Percentiles rank a stretch among this genome's conserved stretches.
These are phyloP conservation scores for Rhynchomys soricoides DNA, from an alignment of 2,113 vertebrate species.

Conservation along the genomic window DNA sequence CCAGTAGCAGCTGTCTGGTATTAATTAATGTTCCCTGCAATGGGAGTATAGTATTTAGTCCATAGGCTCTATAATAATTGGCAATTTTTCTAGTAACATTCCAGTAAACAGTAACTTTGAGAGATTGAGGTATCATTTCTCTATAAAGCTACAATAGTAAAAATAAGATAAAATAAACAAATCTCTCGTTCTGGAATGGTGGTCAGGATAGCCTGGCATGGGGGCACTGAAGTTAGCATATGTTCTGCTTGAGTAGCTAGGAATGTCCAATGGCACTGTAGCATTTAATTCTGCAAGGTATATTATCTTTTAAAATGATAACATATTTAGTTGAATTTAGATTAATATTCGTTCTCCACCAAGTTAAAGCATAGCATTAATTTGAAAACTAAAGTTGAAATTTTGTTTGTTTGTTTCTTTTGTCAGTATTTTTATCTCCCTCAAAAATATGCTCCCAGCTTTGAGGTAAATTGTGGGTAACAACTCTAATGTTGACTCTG, in stretches of 20 bases:
- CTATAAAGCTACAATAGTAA: not conserved
- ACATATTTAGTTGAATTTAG: not conserved
- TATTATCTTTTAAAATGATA: not conserved
- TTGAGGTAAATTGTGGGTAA: not conserved
- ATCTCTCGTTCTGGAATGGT: rapidly evolving
- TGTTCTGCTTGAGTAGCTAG: not conserved
- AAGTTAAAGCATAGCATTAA: not conserved
- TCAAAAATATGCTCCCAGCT: slow-evolving; percentile 7
- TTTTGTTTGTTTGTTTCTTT: not conserved
- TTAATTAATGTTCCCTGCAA: slow-evolving; percentile 39
- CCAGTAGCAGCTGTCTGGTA: not conserved
- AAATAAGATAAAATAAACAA: not conserved
- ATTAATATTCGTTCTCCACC: not conserved
- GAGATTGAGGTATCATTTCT: not conserved
- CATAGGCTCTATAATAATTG: not conserved
- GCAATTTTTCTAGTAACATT: not conserved
- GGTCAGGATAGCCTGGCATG: not conserved
- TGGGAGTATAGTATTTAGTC: not conserved
- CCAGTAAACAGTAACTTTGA: not conserved
- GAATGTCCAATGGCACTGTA: not conserved
- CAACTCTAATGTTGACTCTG: not conserved
- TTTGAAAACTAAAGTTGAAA: not conserved
- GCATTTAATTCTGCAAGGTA: not conserved
- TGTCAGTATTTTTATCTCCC: slow-evolving; percentile 17
- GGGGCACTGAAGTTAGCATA: not conserved